Conservation (phyloP, 2,888 invertebrate genomes). For the Pseudococcus jackbeardsleyi region DNA sequence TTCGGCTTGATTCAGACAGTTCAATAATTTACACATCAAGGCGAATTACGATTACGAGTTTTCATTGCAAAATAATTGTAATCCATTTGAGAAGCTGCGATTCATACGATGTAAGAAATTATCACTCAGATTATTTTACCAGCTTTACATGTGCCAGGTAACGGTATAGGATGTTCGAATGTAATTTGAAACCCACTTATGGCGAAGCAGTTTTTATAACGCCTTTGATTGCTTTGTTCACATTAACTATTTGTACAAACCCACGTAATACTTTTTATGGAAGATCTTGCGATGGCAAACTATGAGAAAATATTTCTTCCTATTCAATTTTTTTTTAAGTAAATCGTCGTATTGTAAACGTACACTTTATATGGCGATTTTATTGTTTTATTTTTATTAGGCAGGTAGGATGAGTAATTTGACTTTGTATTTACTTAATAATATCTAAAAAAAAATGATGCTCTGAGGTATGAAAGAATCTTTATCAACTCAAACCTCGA, state of each 20-base stretch:
- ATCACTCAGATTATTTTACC: conserved; percentile 6
- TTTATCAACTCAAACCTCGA: too few relatives aligned
- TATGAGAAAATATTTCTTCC: conserved; percentile 9
- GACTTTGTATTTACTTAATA: background rate
- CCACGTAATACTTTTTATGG: conserved; percentile 38
- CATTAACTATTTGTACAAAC: background rate
- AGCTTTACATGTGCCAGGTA: background rate
- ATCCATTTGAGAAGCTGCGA: background rate
- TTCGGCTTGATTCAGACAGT: background rate
- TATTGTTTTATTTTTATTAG: background rate
- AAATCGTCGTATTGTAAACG: background rate
- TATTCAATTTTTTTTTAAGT: conserved; percentile 9
- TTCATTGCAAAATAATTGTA: background rate
- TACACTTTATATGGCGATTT: background rate
- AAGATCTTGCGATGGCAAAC: background rate
- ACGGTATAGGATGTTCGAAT: background rate
- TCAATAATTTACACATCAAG: background rate
- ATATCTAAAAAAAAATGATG: background rate
- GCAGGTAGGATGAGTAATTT: background rate
- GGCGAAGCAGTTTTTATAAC: conserved; percentile 1
- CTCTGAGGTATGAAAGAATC: too few relatives aligned
- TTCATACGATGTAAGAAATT: background rate
- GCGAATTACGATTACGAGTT: background rate
- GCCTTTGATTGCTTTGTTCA: conserved; percentile 23
- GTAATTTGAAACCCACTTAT: conserved; percentile 30